Evolutionary conservation across 2,888 invertebrate genomes (phyloP).

Genomic region (Kryphioiulus occultus): DNA sequence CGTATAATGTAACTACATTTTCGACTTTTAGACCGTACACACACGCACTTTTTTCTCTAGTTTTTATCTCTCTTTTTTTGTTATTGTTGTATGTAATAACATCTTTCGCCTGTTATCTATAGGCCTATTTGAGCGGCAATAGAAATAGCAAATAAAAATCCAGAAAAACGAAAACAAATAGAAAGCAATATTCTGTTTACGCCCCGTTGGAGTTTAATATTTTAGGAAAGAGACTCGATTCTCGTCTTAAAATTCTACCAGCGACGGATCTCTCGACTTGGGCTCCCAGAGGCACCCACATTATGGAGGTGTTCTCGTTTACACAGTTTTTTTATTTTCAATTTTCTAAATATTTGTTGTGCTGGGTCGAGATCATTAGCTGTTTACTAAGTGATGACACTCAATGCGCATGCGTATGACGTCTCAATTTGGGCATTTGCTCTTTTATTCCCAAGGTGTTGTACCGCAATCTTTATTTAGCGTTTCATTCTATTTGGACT

Average conservation of each 20-base stretch:
- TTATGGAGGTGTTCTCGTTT: not conserved
- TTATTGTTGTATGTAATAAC: constrained; percentile 23
- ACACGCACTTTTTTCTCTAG: not conserved
- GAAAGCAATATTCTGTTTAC: constrained; percentile 41
- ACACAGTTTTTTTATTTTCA: not conserved
- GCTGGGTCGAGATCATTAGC: no score
- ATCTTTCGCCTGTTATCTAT: constrained; percentile 17
- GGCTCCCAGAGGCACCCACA: not conserved
- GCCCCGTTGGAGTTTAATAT: constrained; percentile 45
- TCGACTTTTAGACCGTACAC: constrained; percentile 1
- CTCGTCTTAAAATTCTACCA: not conserved
- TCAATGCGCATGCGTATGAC: no score
- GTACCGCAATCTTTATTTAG: no score
- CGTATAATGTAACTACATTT: constrained; percentile 17
- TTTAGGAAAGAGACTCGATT: constrained; percentile 38
- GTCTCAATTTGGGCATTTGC: no score
- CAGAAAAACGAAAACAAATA: constrained; percentile 31
- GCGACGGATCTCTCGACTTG: not conserved
- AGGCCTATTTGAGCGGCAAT: constrained; percentile 3
- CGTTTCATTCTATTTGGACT: no score
- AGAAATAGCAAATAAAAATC: constrained; percentile 17
- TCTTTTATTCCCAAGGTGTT: no score
- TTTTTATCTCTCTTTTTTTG: constrained; percentile 6
- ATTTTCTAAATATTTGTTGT: no score
- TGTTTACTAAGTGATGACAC: no score